Percentiles rank a stretch among this genome's conserved stretches.
Evolutionary conservation across 2,797 vertebrate species (phyloP).

Genomic region (Sphenopsis melanotis): DNA sequence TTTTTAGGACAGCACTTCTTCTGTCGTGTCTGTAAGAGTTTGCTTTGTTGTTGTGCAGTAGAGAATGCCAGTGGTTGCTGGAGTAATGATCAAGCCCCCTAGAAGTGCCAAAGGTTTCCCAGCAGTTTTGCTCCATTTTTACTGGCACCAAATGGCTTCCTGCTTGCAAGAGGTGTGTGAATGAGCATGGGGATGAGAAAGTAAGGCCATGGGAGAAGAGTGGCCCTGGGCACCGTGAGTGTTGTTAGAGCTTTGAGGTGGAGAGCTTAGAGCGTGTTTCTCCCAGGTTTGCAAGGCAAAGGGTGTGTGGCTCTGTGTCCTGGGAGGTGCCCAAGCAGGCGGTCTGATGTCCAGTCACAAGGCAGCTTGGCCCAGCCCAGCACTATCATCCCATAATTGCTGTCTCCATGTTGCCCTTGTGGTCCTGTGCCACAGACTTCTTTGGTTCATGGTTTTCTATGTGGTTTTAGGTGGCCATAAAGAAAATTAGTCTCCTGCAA

Average conservation of each 20-base stretch:
- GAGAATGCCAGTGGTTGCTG: neutral
- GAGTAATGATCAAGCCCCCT: neutral
- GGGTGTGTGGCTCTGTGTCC: neutral
- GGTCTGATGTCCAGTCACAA: neutral
- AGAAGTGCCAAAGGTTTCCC: neutral
- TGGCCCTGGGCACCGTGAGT: no score
- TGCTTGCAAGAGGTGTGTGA: neutral
- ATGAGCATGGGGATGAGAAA: neutral
- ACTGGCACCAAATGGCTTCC: no score
- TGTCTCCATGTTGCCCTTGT: neutral
- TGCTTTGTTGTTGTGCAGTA: neutral
- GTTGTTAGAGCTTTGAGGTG: neutral
- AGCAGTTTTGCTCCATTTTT: neutral
- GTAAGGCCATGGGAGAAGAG: neutral
- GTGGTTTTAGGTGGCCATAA: constrained; percentile 81
- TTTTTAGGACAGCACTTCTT: no score
- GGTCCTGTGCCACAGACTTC: neutral
- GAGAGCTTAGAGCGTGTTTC: neutral
- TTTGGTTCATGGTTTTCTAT: neutral
- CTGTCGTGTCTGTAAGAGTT: no score
- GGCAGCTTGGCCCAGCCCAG: neutral
- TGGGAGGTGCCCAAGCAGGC: neutral
- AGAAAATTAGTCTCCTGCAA: constrained; percentile 91
- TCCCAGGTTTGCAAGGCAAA: neutral
- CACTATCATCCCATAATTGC: neutral